Base-by-base conservation (phyloP, 1,140 invertebrate species). In the Pectinophora gossypiella region DNA sequence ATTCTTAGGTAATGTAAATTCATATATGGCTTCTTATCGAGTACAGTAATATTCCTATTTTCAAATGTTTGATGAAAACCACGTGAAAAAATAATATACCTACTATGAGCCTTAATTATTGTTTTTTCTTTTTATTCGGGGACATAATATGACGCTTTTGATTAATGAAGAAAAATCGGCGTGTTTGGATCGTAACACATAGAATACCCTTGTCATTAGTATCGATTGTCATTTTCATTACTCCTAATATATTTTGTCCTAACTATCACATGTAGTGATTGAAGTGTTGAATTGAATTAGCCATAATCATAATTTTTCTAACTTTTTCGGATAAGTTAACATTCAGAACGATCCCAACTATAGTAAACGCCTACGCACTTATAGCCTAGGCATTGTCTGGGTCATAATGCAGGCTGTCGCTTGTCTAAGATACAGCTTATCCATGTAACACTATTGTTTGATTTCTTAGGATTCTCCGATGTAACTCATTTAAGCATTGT, bases 311-410 rank as follows among this genome's bases (percentile, higher is more conserved):
- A 6, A 27, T 27, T 6, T 6, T 12, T 27, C 5, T 27, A 27
- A 27, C 12, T 27, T 6, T 27, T 27, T 6, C 23, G 12, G 23
- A 6, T 27, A 27, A 27, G 12, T 27, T 6, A 27, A 27, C 12
- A 12, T 12, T 12, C 23, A 27, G 5, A 12, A 27, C 5, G 5
- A 12, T 27, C 5, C 23, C 12, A 27, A n/a, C 23, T 6, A 27
- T 27, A 5, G 23, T 47, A 48, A 45, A 45, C 51, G 19, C 43
- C 51, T 47, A 40, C 40, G 18, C 51, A 49, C 43, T 43, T 50
- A 51, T 51, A 51, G 54, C 56, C 48, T 59, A 54, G 51, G 48
- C 51, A 51, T 54, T 59, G 56, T 59, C 56, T 59, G 32, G 51
- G 23, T 42, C 47, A 6, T 27, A 6, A 27, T 5, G 5, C 23